Percentiles rank a stretch among this genome's conserved stretches.
Evolutionary conservation across 2,888 invertebrate genomes (phyloP).

Genomic region (Bedellia somnulentella): DNA sequence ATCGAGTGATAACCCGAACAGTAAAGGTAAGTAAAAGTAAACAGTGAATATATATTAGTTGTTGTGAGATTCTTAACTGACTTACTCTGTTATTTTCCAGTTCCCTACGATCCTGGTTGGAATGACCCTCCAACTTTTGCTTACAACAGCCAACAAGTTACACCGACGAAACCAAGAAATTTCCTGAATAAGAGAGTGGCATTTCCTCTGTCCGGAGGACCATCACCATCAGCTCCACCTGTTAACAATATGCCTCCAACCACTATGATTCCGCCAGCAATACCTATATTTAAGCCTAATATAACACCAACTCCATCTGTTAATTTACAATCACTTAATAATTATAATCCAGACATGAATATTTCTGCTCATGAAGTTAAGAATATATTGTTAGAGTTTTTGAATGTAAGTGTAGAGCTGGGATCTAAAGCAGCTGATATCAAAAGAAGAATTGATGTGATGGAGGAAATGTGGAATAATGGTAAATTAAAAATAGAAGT

Average conservation of each 20-base stretch:
- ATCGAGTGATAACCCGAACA: too few relatives aligned
- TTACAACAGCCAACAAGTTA: slow-evolving; percentile 35
- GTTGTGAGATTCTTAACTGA: too few relatives aligned
- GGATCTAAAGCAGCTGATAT: slow-evolving; percentile 53
- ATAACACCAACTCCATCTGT: slow-evolving; percentile 14
- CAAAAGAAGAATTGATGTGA: slow-evolving; percentile 47
- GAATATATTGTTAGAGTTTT: slow-evolving; percentile 21
- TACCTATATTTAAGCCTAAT: background rate
- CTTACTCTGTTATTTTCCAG: slow-evolving; percentile 17
- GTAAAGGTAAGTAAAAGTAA: too few relatives aligned
- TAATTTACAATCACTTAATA: slow-evolving; percentile 11
- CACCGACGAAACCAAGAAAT: slow-evolving; percentile 40
- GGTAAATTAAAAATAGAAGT: slow-evolving; percentile 53
- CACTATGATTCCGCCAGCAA: slow-evolving; percentile 10
- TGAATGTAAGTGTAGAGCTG: slow-evolving; percentile 35
- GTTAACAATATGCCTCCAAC: slow-evolving; percentile 27
- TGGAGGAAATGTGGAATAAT: slow-evolving; percentile 62
- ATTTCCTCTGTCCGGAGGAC: slow-evolving; percentile 36
- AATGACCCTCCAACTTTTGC: slow-evolving; percentile 59
- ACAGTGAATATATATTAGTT: too few relatives aligned
- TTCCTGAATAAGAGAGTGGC: slow-evolving; percentile 58
- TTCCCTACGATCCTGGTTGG: slow-evolving; percentile 56
- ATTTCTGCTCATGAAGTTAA: slow-evolving; percentile 3
- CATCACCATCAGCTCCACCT: slow-evolving; percentile 14
- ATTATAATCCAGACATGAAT: background rate